A percentile compares a stretch with the other conserved stretches of the same genome.
phyloP scores from a whole-genome alignment of 2,113 vertebrate genomes.

The Protobothrops mucrosquamatus region DNA sequence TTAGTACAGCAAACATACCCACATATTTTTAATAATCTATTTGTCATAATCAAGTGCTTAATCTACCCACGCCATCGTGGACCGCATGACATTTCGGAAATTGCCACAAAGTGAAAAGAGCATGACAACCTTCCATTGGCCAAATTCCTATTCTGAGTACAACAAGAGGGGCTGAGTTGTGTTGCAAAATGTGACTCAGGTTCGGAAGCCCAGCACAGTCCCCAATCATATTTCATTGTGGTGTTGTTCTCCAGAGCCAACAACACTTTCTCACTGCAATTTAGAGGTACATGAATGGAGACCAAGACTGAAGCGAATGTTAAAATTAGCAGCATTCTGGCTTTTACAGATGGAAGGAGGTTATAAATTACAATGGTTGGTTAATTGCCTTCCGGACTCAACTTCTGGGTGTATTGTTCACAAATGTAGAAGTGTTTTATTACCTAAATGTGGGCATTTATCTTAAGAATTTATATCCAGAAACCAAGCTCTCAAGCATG shows the following conservation, averaged over 20 bases:
- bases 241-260: background rate
- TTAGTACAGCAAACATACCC: background rate
- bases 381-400: conserved; percentile 12
- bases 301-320: background rate
- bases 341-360: background rate
- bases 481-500: background rate
- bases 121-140: conserved; percentile 2
- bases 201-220: background rate
- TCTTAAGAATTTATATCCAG: conserved; percentile 12
- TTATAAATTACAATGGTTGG: conserved; percentile 21
- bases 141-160: background rate
- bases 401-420: conserved; percentile 19
- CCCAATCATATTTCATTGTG: background rate
- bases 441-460: conserved; percentile 16
- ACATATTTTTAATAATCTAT: background rate
- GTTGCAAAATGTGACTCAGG: background rate
- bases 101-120: background rate
- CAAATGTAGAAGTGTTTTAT: conserved; percentile 17
- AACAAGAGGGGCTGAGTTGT: background rate
- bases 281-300: background rate
- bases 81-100: conserved; percentile 14
- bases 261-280: background rate
- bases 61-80: background rate
- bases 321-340: conserved; percentile 2
- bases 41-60: conserved; percentile 5